Base-by-base conservation (phyloP, 1,140 invertebrate genomes). In the Brachionus sp. region DNA sequence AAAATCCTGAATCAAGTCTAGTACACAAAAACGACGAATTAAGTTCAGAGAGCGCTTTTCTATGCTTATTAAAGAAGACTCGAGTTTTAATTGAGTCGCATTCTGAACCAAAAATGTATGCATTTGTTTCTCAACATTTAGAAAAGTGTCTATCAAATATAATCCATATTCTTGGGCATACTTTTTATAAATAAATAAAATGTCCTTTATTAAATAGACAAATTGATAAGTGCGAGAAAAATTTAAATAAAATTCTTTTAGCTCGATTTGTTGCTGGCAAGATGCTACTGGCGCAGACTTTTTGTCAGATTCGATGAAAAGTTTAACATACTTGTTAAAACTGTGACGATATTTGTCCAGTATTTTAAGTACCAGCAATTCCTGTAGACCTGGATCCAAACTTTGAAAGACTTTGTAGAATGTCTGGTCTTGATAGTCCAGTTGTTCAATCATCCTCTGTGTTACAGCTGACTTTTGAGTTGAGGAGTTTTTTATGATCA, bases 91-190 rank as follows among this genome's bases (percentile, higher is more conserved):
- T 19, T 75, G 70, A 5, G 12, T 16, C 4, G 39, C 16, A 39
- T 75, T 75, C 13, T 75, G 70, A 12, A 75, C 70, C 70, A 75
- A 46, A 46, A 44, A 46, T 29, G 70, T 25, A 75, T 75, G 42
- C 19, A 75, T 44, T 5, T 75, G 70, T 5, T 75, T 75, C 29
- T 75, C 70, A 35, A 75, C 25, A n/a, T 75, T 75, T 6, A 75
- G 44, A 75, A 75, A 75, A 13, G 70, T 46, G n/a, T 75, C 70
- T 75, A 75, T 75, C 19, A 75, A 75, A 75, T 75, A 75, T 10
- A 75, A 46, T 3, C 70, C 70, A 29, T 75, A 75, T 25, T 75
- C 70, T 19, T 19, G 42, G 9, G 70, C 70, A 46, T 25, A 46
- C n/a, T 75, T 75, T 46, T 75, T 75, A 13, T 46, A 50, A 10